A percentile compares a stretch with the other conserved stretches of the same genome.
Conservation (phyloP, 1,140 invertebrate genomes). For the Pectinophora gossypiella region DNA sequence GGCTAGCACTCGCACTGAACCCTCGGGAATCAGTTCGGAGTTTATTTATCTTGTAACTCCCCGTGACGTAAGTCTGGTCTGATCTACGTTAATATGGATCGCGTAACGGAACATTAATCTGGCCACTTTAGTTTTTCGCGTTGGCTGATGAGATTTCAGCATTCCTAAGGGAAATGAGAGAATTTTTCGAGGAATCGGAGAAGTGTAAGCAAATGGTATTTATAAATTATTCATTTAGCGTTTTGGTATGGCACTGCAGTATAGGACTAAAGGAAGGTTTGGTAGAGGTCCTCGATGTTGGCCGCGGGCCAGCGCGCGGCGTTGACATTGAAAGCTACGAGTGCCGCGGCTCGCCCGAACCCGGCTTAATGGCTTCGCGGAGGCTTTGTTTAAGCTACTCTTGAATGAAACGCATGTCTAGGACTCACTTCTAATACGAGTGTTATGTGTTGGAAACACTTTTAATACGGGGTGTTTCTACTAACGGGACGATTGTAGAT, state of each 20-base stretch:
- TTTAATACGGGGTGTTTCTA: too few relatives aligned
- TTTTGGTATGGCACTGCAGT: not conserved
- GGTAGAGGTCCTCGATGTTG: not conserved
- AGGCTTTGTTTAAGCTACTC: not conserved
- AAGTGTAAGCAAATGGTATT: too few relatives aligned
- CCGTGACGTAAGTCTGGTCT: slow-evolving; percentile 2
- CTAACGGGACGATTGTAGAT: too few relatives aligned
- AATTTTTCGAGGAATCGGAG: too few relatives aligned
- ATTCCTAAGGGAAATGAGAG: not conserved
- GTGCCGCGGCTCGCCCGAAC: not conserved
- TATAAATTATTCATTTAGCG: not conserved
- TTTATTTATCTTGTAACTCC: slow-evolving; percentile 5
- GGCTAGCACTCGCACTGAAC: not conserved
- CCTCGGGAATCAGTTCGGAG: not conserved
- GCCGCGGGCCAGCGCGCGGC: slow-evolving; percentile 6
- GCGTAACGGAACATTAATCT: not conserved
- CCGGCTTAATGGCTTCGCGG: too few relatives aligned
- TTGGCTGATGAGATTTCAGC: too few relatives aligned
- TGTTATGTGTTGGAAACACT: too few relatives aligned
- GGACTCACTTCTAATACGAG: too few relatives aligned
- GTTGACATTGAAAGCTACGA: slow-evolving; percentile 32
- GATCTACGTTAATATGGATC: slow-evolving; percentile 1
- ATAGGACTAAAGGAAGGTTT: not conserved
- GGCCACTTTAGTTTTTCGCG: not conserved
- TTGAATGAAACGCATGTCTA: too few relatives aligned